A percentile compares a stretch with the other conserved stretches of the same genome.
phyloP scores from a whole-genome alignment of 2,113 vertebrate species.

The Terrapene triunguis region DNA sequence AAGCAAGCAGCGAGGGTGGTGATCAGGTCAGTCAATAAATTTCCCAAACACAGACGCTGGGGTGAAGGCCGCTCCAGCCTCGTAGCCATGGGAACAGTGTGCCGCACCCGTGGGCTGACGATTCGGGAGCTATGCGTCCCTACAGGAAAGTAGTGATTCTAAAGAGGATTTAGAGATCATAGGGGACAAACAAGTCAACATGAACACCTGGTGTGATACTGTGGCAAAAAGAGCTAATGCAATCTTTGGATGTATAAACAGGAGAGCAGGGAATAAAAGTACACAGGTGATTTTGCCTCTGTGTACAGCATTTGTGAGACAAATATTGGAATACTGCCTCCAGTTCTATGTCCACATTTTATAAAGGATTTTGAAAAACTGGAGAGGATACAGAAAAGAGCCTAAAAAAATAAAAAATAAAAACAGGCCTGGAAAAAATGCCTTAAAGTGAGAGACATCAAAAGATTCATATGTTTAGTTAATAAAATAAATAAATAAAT shows the following conservation, averaged over 20 bases:
- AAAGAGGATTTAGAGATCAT: background rate
- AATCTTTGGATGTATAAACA: background rate
- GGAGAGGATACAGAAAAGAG: background rate
- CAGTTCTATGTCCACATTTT: background rate
- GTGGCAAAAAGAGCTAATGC: background rate
- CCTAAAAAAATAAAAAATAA: background rate
- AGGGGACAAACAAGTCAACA: background rate
- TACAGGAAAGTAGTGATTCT: background rate
- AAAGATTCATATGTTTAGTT: background rate
- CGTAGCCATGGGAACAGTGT: too few species aligned
- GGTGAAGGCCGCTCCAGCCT: too few species aligned
- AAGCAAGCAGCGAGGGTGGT: too few species aligned
- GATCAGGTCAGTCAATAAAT: too few species aligned
- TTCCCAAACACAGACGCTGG: too few species aligned
- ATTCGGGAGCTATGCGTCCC: too few species aligned
- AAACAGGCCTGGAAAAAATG: background rate
- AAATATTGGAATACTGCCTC: background rate
- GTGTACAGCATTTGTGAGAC: fast-evolving
- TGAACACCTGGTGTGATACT: background rate
- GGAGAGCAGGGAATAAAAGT: background rate
- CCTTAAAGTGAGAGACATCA: background rate
- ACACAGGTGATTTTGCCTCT: fast-evolving
- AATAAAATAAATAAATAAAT: background rate
- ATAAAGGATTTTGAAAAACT: background rate
- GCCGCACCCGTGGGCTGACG: too few species aligned